phyloP scores from a whole-genome alignment of 2,888 invertebrate species.

The Hemicrepidius hirtus region DNA sequence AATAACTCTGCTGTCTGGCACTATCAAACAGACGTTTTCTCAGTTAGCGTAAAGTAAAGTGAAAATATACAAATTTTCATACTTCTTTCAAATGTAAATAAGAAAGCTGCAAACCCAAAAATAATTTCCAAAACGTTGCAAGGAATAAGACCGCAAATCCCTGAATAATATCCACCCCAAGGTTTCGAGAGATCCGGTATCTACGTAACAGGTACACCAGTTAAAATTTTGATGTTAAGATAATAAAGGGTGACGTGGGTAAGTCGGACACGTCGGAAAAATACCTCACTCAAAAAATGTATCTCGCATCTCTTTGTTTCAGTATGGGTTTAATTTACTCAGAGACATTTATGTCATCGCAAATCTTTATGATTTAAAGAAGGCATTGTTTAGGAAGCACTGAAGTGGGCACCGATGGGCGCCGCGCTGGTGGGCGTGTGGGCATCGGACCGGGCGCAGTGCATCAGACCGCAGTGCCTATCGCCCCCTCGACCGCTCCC shows the following conservation, averaged over 20 bases:
- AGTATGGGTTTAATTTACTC: slow-evolving; percentile 21
- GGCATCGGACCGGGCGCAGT: slow-evolving; percentile 50
- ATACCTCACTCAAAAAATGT: slow-evolving; percentile 24
- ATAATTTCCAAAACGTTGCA: no score
- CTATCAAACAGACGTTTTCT: no score
- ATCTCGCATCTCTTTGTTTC: slow-evolving; percentile 36
- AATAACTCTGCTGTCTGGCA: no score
- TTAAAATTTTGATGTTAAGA: slow-evolving; percentile 6
- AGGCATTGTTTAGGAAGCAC: slow-evolving; percentile 45
- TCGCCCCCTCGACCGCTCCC: slow-evolving; percentile 47
- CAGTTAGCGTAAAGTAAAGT: no score
- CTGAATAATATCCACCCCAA: background rate
- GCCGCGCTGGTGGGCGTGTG: slow-evolving; percentile 47
- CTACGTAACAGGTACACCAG: slow-evolving; percentile 10
- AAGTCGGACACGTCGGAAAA: slow-evolving; percentile 12
- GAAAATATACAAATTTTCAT: no score
- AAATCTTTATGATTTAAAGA: slow-evolving; percentile 48
- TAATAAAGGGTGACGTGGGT: slow-evolving; percentile 18
- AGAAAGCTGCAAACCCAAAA: no score
- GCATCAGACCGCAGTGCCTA: slow-evolving; percentile 54
- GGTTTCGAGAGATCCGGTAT: background rate
- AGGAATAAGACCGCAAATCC: no score
- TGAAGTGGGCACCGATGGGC: slow-evolving; percentile 35
- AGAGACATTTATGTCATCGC: slow-evolving; percentile 34
- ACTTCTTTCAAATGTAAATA: no score